These are phyloP conservation scores for Perdix hodgsoniae DNA, from an alignment of 2,797 vertebrate genomes.

Conservation along the genomic window DNA sequence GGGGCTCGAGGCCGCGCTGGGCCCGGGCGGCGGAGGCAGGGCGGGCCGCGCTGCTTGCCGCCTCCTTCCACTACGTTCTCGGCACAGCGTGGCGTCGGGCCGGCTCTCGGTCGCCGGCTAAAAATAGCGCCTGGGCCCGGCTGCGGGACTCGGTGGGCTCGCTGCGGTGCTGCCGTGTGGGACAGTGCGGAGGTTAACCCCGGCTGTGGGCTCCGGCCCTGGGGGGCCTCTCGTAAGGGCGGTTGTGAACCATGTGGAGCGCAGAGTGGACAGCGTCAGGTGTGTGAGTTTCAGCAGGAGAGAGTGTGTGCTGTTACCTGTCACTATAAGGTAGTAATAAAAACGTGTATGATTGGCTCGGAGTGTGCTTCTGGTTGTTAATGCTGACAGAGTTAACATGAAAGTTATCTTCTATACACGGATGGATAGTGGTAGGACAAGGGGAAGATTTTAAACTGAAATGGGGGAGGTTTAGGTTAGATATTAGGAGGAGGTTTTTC, in stretches of 20 bases:
- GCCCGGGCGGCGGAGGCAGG: not conserved
- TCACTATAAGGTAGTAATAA: not conserved
- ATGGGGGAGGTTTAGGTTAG: too few species aligned
- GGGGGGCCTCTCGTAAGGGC: not conserved
- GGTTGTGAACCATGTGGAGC: not conserved
- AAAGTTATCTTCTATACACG: not conserved
- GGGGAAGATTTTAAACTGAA: too few species aligned
- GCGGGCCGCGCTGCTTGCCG: too few species aligned
- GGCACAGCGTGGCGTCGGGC: not conserved
- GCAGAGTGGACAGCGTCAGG: not conserved
- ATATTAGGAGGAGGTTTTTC: too few species aligned
- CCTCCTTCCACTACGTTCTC: not conserved
- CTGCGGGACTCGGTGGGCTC: not conserved
- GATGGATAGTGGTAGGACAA: too few species aligned
- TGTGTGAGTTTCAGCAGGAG: fast-evolving
- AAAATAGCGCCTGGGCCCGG: not conserved
- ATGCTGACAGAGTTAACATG: not conserved
- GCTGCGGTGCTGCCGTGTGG: too few species aligned
- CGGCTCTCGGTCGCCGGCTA: not conserved
- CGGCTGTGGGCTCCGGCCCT: not conserved
- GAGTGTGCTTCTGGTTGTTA: not conserved
- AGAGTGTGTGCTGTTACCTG: not conserved
- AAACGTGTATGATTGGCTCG: not conserved
- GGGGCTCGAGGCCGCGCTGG: conserved; percentile 15
- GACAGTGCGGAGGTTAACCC: not conserved